phyloP scores from a whole-genome alignment of 2,797 vertebrate genomes.

The Diplodus puntazzo region DNA sequence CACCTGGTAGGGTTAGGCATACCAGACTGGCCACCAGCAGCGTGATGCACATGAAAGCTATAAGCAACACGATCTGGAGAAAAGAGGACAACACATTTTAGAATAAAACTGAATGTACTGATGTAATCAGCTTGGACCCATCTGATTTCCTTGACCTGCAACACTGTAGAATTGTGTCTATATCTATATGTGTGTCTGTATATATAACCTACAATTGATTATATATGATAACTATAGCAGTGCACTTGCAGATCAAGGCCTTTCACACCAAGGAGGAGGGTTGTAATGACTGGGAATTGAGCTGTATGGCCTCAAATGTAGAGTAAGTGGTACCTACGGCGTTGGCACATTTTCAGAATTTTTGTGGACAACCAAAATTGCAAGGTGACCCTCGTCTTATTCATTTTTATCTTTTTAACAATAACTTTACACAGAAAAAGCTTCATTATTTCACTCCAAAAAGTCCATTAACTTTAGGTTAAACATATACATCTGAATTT shows the following conservation, averaged over 20 bases:
- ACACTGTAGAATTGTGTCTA: background rate
- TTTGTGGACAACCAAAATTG: conserved; percentile 34
- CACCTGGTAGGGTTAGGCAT: conserved; percentile 96
- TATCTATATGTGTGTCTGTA: background rate
- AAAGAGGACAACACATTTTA: conserved; percentile 30
- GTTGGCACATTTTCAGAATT: conserved; percentile 28
- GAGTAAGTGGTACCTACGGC: conserved; percentile 27
- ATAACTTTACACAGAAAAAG: background rate
- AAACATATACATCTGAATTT: no score
- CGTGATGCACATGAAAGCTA: conserved; percentile 96
- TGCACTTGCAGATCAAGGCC: background rate
- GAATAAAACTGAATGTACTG: background rate
- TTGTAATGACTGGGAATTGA: conserved; percentile 28
- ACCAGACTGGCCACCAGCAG: conserved; percentile 94
- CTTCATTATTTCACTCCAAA: no score
- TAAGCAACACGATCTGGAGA: conserved; percentile 92
- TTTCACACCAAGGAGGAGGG: conserved; percentile 12
- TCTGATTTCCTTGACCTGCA: background rate
- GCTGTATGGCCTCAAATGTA: background rate
- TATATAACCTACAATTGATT: conserved; percentile 1
- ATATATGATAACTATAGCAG: background rate
- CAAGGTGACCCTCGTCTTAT: background rate
- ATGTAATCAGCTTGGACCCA: background rate
- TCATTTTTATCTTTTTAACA: background rate
- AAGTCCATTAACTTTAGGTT: background rate